Evolutionary conservation across 2,797 vertebrate species (phyloP).

Genomic region (Squalus acanthias): DNA sequence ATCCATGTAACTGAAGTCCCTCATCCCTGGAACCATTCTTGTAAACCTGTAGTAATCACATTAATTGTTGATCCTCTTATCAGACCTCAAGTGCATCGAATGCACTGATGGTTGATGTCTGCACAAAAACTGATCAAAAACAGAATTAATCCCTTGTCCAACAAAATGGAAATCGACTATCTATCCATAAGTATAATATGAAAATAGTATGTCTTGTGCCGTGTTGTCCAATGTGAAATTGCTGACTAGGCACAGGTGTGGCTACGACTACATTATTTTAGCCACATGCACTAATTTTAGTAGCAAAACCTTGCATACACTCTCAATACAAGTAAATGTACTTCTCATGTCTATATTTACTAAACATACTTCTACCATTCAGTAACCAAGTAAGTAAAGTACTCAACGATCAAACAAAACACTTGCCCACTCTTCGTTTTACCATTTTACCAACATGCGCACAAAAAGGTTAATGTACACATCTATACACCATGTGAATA

Average conservation of each 20-base stretch:
- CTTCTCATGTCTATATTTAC: background rate
- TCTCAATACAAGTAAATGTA: background rate
- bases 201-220: background rate
- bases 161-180: background rate
- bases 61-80: background rate
- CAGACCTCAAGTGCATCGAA: background rate
- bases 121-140: background rate
- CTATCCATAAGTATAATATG: background rate
- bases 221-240: background rate
- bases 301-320: background rate
- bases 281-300: slow-evolving; percentile 5
- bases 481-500: background rate
- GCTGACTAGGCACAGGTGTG: background rate
- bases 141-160: background rate
- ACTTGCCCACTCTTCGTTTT: background rate
- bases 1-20: too few relatives aligned
- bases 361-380: background rate
- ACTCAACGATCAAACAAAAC: background rate
- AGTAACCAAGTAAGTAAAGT: background rate
- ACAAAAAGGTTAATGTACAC: background rate
- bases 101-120: background rate
- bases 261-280: background rate
- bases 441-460: background rate
- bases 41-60: background rate
- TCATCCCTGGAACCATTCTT: too few relatives aligned